Percentiles rank a stretch among this genome's conserved stretches.
Evolutionary conservation across 2,888 invertebrate species (phyloP).

Genomic region (Tubiluchus corallicola): DNA sequence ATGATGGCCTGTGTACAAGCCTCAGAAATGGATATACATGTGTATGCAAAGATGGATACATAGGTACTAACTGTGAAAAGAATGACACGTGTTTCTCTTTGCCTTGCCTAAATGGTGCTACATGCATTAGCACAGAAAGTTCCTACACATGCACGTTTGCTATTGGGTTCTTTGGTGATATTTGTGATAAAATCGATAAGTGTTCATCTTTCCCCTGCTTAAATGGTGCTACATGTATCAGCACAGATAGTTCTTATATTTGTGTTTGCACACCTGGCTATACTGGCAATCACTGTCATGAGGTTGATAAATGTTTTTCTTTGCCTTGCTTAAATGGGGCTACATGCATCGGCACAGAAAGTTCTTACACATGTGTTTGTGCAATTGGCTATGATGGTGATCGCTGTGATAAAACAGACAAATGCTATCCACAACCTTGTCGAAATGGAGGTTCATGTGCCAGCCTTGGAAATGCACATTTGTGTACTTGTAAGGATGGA

Average conservation of each 20-base stretch:
- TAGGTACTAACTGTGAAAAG: slow-evolving; percentile 48
- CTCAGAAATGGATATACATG: slow-evolving; percentile 65
- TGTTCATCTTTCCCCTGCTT: not conserved
- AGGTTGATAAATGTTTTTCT: not conserved
- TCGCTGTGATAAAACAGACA: not conserved
- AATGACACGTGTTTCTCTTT: slow-evolving; percentile 30
- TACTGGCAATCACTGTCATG: not conserved
- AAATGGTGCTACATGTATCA: slow-evolving; percentile 1
- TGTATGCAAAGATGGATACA: slow-evolving; percentile 60
- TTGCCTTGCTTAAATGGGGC: not conserved
- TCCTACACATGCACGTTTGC: not conserved
- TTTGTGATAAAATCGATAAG: not conserved
- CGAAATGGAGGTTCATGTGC: slow-evolving; percentile 31
- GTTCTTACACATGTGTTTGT: not conserved
- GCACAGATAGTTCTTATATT: not conserved
- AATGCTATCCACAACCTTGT: not conserved
- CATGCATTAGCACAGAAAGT: not conserved
- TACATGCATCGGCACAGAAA: not conserved
- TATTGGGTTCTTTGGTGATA: not conserved
- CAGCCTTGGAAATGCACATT: slow-evolving; percentile 62
- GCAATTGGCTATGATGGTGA: not conserved
- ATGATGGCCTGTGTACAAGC: slow-evolving; percentile 39
- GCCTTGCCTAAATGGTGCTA: not conserved
- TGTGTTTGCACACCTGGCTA: not conserved
- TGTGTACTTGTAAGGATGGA: slow-evolving; percentile 58